Conservation (phyloP, 1,140 invertebrate genomes). For the Phortica variegata region DNA sequence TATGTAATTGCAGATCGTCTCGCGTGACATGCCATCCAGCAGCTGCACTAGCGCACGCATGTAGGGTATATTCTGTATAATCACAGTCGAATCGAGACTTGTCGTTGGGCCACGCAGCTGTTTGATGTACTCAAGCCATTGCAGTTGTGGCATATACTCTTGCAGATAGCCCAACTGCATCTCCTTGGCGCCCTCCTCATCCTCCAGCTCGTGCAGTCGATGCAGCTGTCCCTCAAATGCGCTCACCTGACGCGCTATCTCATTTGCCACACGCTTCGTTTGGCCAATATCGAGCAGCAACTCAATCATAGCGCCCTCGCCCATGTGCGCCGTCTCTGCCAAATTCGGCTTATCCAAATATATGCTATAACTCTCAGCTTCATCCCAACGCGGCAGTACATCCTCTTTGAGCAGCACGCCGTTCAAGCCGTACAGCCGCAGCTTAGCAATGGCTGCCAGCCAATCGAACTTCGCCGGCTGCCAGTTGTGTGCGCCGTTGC, state of each 20-base stretch:
- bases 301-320: constrained; percentile 48
- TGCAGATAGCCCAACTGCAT: constrained; percentile 44
- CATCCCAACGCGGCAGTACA: constrained; percentile 47
- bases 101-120: constrained; percentile 17
- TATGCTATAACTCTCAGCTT: constrained; percentile 33
- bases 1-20: constrained; percentile 46
- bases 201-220: constrained; percentile 44
- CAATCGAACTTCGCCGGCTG: constrained; percentile 36
- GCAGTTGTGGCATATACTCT: constrained; percentile 37
- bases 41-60: constrained; percentile 32
- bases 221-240: constrained; percentile 39
- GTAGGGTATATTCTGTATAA: constrained; percentile 46
- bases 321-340: constrained; percentile 39
- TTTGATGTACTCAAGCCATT: constrained; percentile 35
- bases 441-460: constrained; percentile 34
- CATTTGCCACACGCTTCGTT: constrained; percentile 44
- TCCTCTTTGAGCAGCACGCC: constrained; percentile 43
- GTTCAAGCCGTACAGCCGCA: constrained; percentile 41
- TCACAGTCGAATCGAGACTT: constrained; percentile 27
- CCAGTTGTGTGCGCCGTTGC: constrained; percentile 29
- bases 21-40: constrained; percentile 22
- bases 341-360: constrained; percentile 44
- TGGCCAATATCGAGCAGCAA: constrained; percentile 46
- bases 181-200: constrained; percentile 43
- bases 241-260: constrained; percentile 36